Evolutionary conservation across 2,888 invertebrate species (phyloP), one percentile per base, ranked within the genome.

Genomic region (Gasteruption jaculator): DNA sequence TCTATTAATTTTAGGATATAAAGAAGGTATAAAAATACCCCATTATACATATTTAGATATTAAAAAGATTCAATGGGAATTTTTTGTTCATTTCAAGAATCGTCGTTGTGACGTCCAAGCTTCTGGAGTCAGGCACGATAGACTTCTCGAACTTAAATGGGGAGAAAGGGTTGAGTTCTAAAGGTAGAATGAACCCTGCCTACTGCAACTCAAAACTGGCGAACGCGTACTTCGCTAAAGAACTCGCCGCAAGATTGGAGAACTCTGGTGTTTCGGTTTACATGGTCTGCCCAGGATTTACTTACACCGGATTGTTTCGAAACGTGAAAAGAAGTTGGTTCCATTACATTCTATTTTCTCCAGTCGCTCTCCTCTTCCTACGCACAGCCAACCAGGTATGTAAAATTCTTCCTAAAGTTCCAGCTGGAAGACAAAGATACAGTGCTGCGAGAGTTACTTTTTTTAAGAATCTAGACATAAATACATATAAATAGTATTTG

Each of bases 151-250:
- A 86, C 59, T 68, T 87, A 45, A 83, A 83, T 62, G 66, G 77
- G 37, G 78, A 75, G 54, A 72, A 75, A 49, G 74, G 75, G 45
- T 71, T 76, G n/a, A 60, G 62, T 1, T 54, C 49, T 2, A 64
- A 65, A 38, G 62, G 60, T 16, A 60, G 68, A 11, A 71, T 60
- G 70, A 82, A 82, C 62, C 75, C 79, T 8, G 80, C 78, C 0
- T 90, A 90, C 62, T 78, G 78, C 46, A 85, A 86, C 67, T 86
- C 88, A 0, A 90, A 89, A 71, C 67, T 89, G 35, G 85, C 85
- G 60, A 87, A 87, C 61, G 77, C 78, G 2, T 83, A 87, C 62
- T 87, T 86, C 64, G 80, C 78, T 10, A 71, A 74, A 45, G 82
- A 83, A 37, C 68, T 90, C 25, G 78, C 85, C 0, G 76, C 75